Conservation (phyloP, 2,797 vertebrate genomes). For the Sebastes trivittatus region DNA sequence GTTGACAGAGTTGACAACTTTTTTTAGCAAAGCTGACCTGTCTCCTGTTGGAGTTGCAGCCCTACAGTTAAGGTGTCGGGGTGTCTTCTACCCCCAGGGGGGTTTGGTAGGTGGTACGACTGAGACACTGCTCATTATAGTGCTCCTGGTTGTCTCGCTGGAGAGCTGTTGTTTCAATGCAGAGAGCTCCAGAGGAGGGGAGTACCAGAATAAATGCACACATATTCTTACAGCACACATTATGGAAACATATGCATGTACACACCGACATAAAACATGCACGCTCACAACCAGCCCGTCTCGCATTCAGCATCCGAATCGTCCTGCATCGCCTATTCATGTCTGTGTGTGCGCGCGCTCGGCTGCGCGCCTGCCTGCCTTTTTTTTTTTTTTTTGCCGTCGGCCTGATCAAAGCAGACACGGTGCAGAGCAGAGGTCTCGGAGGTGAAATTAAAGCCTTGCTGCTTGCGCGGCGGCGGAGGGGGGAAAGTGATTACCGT, state of each 20-base stretch:
- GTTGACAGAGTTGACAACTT: neutral
- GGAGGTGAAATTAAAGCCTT: conserved; percentile 77
- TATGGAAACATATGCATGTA: neutral
- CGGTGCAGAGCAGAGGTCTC: conserved; percentile 71
- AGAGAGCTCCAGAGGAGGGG: neutral
- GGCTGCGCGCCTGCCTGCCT: neutral
- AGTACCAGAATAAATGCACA: neutral
- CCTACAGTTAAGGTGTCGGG: conserved; percentile 5
- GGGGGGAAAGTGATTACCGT: conserved; percentile 70
- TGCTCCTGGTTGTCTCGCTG: conserved; percentile 22
- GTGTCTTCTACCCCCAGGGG: conserved; percentile 27
- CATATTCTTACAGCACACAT: neutral
- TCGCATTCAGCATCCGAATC: neutral
- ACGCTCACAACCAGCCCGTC: neutral
- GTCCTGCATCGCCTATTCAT: neutral
- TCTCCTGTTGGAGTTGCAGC: conserved; percentile 18
- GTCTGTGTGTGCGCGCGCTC: neutral
- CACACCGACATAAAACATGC: conserved; percentile 7
- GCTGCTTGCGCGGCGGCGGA: conserved; percentile 46
- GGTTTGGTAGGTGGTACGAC: conserved; percentile 40
- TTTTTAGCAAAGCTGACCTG: neutral
- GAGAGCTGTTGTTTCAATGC: conserved; percentile 20
- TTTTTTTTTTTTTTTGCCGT: conserved; percentile 5
- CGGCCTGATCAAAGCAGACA: conserved; percentile 76
- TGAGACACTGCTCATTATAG: conserved; percentile 59